Evolutionary conservation across 2,797 vertebrate species (phyloP).

Genomic region (Syndactyla subalaris): DNA sequence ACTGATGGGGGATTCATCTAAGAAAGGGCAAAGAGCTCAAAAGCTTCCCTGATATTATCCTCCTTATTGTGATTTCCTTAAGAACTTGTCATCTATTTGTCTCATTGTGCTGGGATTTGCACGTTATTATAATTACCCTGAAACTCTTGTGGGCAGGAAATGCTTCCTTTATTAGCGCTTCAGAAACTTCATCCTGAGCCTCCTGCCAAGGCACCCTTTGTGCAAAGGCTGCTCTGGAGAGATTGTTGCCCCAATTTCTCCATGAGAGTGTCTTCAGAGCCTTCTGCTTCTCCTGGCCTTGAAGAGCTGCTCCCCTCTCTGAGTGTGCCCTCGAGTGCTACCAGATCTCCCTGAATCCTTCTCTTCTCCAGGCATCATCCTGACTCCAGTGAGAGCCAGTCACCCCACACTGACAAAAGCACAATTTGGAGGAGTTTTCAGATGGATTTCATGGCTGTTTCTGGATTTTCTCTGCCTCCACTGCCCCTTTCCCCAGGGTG

Average conservation of each 20-base stretch:
- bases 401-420: fast-evolving
- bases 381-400: fast-evolving
- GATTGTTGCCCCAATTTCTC: background rate
- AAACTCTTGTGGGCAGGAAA: background rate
- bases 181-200: background rate
- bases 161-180: background rate
- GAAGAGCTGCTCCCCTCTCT: background rate
- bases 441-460: fast-evolving
- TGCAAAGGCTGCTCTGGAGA: background rate
- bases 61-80: background rate
- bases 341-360: fast-evolving
- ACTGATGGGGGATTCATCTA: background rate
- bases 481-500: fast-evolving
- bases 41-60: background rate
- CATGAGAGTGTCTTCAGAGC: background rate
- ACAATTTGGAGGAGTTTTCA: fast-evolving
- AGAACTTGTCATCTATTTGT: background rate
- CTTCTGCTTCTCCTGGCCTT: background rate
- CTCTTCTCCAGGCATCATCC: fast-evolving
- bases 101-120: background rate
- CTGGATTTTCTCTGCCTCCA: fast-evolving
- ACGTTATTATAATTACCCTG: fast-evolving
- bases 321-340: background rate
- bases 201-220: background rate
- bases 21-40: background rate